Conservation (phyloP, 2,888 invertebrate species). For the Drosophila imparisetae region DNA sequence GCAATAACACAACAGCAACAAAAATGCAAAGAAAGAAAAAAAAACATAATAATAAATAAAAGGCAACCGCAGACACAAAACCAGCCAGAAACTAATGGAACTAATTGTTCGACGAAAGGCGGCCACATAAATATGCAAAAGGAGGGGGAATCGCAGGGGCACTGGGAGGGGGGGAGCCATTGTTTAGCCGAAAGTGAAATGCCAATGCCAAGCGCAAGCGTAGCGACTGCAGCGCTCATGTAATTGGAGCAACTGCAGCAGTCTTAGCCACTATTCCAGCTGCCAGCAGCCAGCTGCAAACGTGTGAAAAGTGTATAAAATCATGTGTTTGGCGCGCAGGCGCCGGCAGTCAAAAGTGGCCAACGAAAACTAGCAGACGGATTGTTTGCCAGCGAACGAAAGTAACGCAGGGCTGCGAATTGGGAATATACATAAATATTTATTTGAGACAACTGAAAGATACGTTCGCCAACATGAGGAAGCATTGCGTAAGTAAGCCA, state of each 20-base stretch:
- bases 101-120: conserved; percentile 76
- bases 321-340: conserved; percentile 72
- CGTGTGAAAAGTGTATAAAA: conserved; percentile 69
- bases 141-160: not conserved
- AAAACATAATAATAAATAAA: conserved; percentile 12
- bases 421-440: conserved; percentile 15
- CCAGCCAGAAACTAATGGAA: conserved; percentile 71
- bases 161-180: conserved; percentile 28
- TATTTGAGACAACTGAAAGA: conserved; percentile 1
- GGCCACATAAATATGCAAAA: conserved; percentile 56
- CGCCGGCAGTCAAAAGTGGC: conserved; percentile 67
- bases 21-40: conserved; percentile 7
- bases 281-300: conserved; percentile 9
- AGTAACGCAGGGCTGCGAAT: conserved; percentile 5
- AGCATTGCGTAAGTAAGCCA: conserved; percentile 74
- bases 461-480: conserved; percentile 61
- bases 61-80: conserved; percentile 34
- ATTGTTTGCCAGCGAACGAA: conserved; percentile 3
- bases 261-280: conserved; percentile 1
- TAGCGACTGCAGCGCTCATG: conserved; percentile 49
- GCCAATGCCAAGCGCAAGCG: conserved; percentile 74
- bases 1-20: conserved; percentile 44
- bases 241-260: conserved; percentile 70
- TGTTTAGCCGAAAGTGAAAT: conserved; percentile 72
- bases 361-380: conserved; percentile 44